Evolutionary conservation across 2,797 vertebrate species (phyloP), one percentile per base, ranked within the genome.

Genomic region (Onychomys arenicola): DNA sequence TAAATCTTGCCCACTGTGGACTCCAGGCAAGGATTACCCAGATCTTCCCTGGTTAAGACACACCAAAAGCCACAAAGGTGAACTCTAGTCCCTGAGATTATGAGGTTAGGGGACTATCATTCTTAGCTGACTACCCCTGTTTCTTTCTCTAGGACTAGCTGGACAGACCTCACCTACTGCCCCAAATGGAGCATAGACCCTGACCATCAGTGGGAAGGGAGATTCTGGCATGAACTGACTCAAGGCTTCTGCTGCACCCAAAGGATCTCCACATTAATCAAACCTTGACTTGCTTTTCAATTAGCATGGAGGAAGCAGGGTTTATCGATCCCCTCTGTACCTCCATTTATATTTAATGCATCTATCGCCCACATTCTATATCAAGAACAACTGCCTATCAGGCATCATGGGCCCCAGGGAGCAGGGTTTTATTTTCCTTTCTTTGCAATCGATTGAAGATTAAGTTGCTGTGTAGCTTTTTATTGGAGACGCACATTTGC

Each of bases 331-430:
- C 25, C 37, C 12, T 34, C 81, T 2, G 34, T 12, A 75, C 55
- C 95, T 80, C 89, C 92, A 94, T 93, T 93, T 94, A 69, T 94
- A 90, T 87, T 90, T 96, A 85, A 94, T 92, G 95, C 43, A 37
- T 32, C 69, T 84, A 67, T 90, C 37, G 34, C 92, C 92, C 92
- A 84, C 92, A 61, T 76, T 67, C 80, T 71, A 19, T 55, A 52
- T 85, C 63, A 69, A n/a, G 77, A 92, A 65, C 73, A 88, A 84
- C 59, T 55, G 90, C 94, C 88, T 25, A 37, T 59, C 52, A 7
- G 55, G 61, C 89, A 46, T 2, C 81, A 16, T 8, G 3, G 43
- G 87, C 95, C 85, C 80, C 63, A 4, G 80, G 81, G 90, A 77
- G 40, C 52, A 46, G 29, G 77, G 90, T 88, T 71, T 76, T 52